Evolutionary conservation across 1,140 invertebrate genomes (phyloP), one percentile per base, ranked within the genome.

Genomic region (Drosophila ananassae): DNA sequence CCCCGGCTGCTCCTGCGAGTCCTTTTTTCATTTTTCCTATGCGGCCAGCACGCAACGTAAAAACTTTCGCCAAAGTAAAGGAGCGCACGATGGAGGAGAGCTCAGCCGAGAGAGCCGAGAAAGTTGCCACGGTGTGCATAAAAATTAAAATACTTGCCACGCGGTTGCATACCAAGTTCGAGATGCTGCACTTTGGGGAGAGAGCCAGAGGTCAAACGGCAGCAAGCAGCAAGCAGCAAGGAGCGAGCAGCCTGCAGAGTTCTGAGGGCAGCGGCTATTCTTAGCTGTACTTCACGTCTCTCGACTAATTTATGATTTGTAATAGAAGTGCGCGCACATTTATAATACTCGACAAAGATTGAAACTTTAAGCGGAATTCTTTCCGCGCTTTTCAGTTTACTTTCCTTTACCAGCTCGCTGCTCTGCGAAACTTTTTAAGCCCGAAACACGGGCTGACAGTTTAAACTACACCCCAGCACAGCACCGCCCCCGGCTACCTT

Each of bases 101-200:
- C 44, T 30, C 54, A 66, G 46, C 58, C 44, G 53, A 52, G 46
- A 52, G 46, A 30, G 30, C 39, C 55, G 22, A 54, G 52, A 73
- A 82, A 87, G 54, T 85, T 87, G 82, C 54, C 53, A 52, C 71
- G 66, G 74, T 82, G 79, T 67, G 81, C 82, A 82, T 82, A 79
- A 71, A 87, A 87, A 87, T 87, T 82, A 79, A 89, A 87, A 87
- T 89, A 82, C 68, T 82, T 82, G 78, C 81, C 68, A 71, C 68
- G 73, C 68, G 72, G 73, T 57, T 51, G 82, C 82, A 75, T 87
- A 73, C 66, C 69, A 75, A 68, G 64, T 64, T 32, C 34, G 10
- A 25, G 63, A 25, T 25, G 59, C 60, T 60, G 17, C 54, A 44
- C 41, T 37, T n/a, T 37, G 34, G 34, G 32, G 32, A 8, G 34